Base-by-base conservation (phyloP, 2,888 invertebrate species). In the Ennomos quercinarius region DNA sequence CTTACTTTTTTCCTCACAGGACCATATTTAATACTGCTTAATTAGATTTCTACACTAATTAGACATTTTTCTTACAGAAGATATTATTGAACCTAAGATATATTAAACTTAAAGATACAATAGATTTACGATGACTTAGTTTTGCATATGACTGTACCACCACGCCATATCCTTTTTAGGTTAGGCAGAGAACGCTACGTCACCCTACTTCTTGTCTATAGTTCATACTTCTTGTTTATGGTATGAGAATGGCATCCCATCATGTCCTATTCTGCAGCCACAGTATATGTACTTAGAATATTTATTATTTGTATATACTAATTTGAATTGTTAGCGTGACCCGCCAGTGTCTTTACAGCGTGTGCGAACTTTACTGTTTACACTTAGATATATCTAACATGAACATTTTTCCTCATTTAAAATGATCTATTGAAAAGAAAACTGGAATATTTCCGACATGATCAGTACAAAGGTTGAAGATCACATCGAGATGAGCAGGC, bases 91-190 rank as follows among this genome's bases (percentile, higher is more conserved):
- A 12, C 12, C 34, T 37, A 13, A 13, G 39, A 56, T 58, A 53
- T 45, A 49, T 39, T 52, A 60, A 34, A 41, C 43, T 62, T 54
- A 66, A 62, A 64, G 64, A 62, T 64, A 66, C 66, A 68, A 64
- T 57, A 61, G 57, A 13, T 39, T 27, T 9, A 43, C 8, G 13
- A 10, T 12, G 4, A n/a, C 43, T 11, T 51, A 51, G 37, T 40
- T 17, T 49, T 46, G 9, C 0, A 10, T 36, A 12, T n/a, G n/a
- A n/a, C 17, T 17, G 3, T 17, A 17, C 17, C 17, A 17, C 17
- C 17, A 17, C 17, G 17, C 17, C 3, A 17, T 17, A 17, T 1
- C 17, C 17, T 2, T 17, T n/a, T 17, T 17, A 3, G 1, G 17
- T 17, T 17, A 17, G 17, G 17, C 17, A 17, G 1, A 17, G 17